Evolutionary conservation across 2,797 vertebrate species (phyloP), one percentile per base, ranked within the genome.

Genomic region (Hydrophis major): DNA sequence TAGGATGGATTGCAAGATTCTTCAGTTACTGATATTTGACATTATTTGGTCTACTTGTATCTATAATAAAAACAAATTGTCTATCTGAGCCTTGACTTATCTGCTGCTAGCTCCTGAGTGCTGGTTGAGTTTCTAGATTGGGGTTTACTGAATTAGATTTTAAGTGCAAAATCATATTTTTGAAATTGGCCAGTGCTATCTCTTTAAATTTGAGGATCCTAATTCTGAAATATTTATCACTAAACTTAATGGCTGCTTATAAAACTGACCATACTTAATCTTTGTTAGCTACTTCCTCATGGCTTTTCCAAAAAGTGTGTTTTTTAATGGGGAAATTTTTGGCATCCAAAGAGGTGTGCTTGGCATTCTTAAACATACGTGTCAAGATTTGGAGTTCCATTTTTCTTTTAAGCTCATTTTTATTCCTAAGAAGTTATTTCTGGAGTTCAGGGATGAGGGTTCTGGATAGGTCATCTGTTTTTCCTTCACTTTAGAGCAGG

Each of bases 181-280:
- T 8, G 6, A n/a, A 92, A 89, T 78, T 59, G 42, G 32, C 47
- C 47, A 56, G 28, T 50, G 5, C 25, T 59, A 74, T 22, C 60
- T 86, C 47, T 42, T 13, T 53, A 87, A 63, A 91, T 57, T 87
- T 8, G n/a, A 11, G 47, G 6, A 0, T 91, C 89, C 25, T n/a
- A 2, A 74, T 91, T 69, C 11, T 90, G 94, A 93, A 87, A 2
- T 4, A 4, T 92, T 94, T 89, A 0, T 37, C 63, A 60, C 4
- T 83, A 1, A 69, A 69, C 13, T 69, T 69, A 32, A 32, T 69
- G 66, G 32, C 6, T 69, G n/a, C 66, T n/a, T 57, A 91, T 4
- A 10, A 27, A 90, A 61, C 59, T 8, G 87, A 86, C 0, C 18
- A n/a, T 94, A 37, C 66, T 93, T 91, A 47, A 47, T 93, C 93